Evolutionary conservation across 2,113 vertebrate genomes (phyloP), one percentile per base, ranked within the genome.

Genomic region (Xiphophorus couchianus): DNA sequence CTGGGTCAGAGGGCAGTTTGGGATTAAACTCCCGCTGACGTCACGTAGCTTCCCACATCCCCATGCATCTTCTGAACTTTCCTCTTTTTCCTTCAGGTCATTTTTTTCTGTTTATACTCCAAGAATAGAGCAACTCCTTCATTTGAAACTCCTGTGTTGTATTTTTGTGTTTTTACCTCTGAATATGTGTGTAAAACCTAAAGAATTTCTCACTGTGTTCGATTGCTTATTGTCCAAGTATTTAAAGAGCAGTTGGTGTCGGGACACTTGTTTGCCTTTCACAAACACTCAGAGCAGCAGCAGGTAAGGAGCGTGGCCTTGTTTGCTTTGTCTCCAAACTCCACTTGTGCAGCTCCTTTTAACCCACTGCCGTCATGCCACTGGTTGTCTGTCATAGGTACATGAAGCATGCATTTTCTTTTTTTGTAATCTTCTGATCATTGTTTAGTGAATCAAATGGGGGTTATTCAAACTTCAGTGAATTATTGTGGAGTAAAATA

Each of bases 281-380:
- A 73, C 88, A 86, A 88, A 88, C 83, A 87, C 70, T 84, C 48
- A 2, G 71, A 79, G 69, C 74, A 72, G 79, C 63, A 79, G 76
- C 77, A 66, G 64, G 74, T 61, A 58, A 42, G 85, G 69, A 73
- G 86, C 22, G 74, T 75, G 88, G 67, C 31, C 13, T 9, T 87
- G 66, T 92, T 84, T 87, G 83, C 71, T 11, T 72, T 84, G 75
- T 74, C 58, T 75, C 39, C 9, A 44, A 71, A 80, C 78, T 78
- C 66, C 48, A 84, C 64, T 2, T 31, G 64, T 31, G 29, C 61
- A 9, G 51, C 5, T 58, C 71, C 28, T 54, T 66, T 74, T 29
- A n/a, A 76, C 71, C 62, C 61, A 5, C 28, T 1, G 54, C 76
- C 63, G 12, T 27, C 51, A 6, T 27, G 42, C 44, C 30, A 27